These are phyloP conservation scores for Takifugu bimaculatus DNA, from an alignment of 2,113 vertebrate species.

Conservation along the genomic window DNA sequence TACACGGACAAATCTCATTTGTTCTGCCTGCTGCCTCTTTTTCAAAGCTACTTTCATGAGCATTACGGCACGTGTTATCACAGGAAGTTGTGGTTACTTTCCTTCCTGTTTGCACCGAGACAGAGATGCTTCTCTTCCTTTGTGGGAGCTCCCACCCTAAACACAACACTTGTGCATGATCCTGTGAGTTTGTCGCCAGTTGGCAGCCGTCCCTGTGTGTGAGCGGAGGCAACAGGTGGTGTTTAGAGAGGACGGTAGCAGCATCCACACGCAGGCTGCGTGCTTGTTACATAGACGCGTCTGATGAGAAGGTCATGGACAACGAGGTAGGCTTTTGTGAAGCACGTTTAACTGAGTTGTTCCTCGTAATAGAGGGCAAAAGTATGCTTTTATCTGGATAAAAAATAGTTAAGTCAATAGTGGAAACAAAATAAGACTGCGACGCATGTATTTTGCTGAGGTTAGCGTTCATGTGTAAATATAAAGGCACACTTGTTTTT, in stretches of 20 bases:
- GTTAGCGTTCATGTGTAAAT: too few species aligned
- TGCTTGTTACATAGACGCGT: background rate
- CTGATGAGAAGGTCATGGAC: slow-evolving; percentile 63
- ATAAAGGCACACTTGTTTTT: background rate
- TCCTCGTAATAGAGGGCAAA: too few species aligned
- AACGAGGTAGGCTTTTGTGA: slow-evolving; percentile 66
- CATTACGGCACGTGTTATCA: slow-evolving; percentile 48
- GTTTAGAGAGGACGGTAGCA: slow-evolving; percentile 4
- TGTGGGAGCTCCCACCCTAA: slow-evolving; percentile 27
- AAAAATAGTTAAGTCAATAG: too few species aligned
- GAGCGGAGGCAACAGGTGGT: slow-evolving; percentile 43
- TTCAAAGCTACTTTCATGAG: background rate
- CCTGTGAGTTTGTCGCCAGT: slow-evolving; percentile 10
- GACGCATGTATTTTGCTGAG: too few species aligned
- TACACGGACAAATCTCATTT: too few species aligned
- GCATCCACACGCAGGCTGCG: slow-evolving; percentile 10
- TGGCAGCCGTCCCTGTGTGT: slow-evolving; percentile 40
- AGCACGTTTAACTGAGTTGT: background rate
- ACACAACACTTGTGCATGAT: slow-evolving; percentile 6
- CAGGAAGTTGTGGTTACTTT: slow-evolving; percentile 72
- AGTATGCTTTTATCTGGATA: too few species aligned
- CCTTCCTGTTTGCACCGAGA: slow-evolving; percentile 65
- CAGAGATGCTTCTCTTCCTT: slow-evolving; percentile 30
- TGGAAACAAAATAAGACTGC: too few species aligned
- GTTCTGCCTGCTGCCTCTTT: too few species aligned